Base-by-base conservation (phyloP, 2,797 vertebrate species). In the Urosaurus nigricauda region DNA sequence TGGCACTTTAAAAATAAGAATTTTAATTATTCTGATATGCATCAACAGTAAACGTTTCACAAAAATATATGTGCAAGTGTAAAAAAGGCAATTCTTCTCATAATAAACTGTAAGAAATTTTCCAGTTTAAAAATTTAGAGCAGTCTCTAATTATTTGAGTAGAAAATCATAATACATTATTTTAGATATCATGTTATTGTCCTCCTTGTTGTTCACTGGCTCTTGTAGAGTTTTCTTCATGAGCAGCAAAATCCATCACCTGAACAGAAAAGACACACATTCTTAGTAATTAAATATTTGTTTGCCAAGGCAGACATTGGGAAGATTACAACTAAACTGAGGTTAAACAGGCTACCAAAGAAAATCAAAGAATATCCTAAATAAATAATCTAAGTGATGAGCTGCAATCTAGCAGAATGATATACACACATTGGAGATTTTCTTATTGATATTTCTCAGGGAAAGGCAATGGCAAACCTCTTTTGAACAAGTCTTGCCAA, bases 201-300 rank as follows among this genome's bases (percentile, higher is more conserved):
- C 85, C 95, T 91, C 90, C 93, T 84, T 73, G 88, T 90, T 95
- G 96, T 85, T 96, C 96, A 63, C 83, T 93, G 87, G 91, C 43
- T 83, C 89, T 43, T 74, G 79, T 93, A 85, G 95, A 89, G 83
- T 90, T 95, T 95, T 97, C 97, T 95, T 97, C 97, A 92, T 94
- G 96, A 93, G 95, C 92, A 89, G 96, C 83, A 40, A 90, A 96
- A 94, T 97, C 96, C 97, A 97, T 97, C 95, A 96, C 96, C 97
- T 97, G 95, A 85, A 89, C 56, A 71, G 5, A 89, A 92, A 91
- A 74, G 1, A 13, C 82, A 0, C 85, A 53, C 32, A 12, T 2
- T 88, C 2, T 86, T 93, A 29, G 86, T 56, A 80, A 94, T 37
- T 82, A 88, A 78, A 0, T 70, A 0, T 2, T n/a, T 65, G 17